phyloP scores from a whole-genome alignment of 2,888 invertebrate species.

The Melinopterus prodromus region DNA sequence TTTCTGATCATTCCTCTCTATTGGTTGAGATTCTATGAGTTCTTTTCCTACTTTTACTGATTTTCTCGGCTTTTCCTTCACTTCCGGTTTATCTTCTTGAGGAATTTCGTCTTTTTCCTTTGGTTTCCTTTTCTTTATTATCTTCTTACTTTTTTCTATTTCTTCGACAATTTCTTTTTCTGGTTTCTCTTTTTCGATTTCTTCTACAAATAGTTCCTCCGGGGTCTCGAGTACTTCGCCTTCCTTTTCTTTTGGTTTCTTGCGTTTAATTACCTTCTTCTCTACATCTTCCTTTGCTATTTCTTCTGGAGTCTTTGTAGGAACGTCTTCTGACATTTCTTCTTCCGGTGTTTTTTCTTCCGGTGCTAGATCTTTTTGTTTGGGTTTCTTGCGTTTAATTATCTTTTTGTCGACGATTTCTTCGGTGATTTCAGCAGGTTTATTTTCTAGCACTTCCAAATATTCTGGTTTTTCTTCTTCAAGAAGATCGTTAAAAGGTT shows the following conservation, averaged over 20 bases:
- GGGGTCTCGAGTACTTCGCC: slow-evolving; percentile 29
- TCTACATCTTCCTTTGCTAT: slow-evolving; percentile 36
- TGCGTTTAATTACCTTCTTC: slow-evolving; percentile 43
- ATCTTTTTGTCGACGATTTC: slow-evolving; percentile 35
- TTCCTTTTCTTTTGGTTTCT: slow-evolving; percentile 42
- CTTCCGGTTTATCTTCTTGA: slow-evolving; percentile 42
- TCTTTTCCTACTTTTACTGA: slow-evolving; percentile 41
- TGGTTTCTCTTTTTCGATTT: slow-evolving; percentile 16
- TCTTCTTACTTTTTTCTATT: slow-evolving; percentile 17
- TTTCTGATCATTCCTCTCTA: slow-evolving; percentile 60
- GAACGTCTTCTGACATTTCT: slow-evolving; percentile 33
- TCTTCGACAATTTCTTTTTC: slow-evolving; percentile 35
- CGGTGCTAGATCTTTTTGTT: slow-evolving; percentile 43
- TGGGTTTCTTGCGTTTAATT: slow-evolving; percentile 43
- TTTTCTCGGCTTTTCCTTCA: slow-evolving; percentile 48
- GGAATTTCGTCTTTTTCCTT: slow-evolving; percentile 56
- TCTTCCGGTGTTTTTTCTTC: slow-evolving; percentile 60
- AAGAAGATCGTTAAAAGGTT: slow-evolving; percentile 27
- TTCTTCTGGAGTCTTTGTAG: slow-evolving; percentile 43
- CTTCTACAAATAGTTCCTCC: slow-evolving; percentile 23
- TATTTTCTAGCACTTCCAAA: slow-evolving; percentile 29
- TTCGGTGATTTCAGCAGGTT: slow-evolving; percentile 44
- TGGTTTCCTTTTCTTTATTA: slow-evolving; percentile 37
- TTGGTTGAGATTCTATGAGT: slow-evolving; percentile 32
- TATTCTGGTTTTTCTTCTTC: slow-evolving; percentile 31